Evolutionary conservation across 2,888 invertebrate species (phyloP).

Genomic region (Hirudinaria manillensis): DNA sequence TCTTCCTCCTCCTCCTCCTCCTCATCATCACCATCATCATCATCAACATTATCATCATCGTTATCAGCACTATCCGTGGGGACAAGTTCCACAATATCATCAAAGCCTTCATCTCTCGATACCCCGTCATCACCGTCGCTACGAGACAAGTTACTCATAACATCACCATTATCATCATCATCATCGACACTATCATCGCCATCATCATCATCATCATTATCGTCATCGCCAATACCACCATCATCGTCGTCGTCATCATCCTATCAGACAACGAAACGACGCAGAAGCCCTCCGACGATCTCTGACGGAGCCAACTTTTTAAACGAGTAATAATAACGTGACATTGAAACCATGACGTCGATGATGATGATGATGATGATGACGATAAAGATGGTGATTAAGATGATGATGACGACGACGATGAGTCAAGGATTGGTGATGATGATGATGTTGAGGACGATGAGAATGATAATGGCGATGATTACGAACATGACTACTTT

Average conservation of each 20-base stretch:
- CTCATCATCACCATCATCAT: no score
- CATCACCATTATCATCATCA: conserved; percentile 27
- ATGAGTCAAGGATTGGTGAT: background rate
- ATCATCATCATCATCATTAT: conserved; percentile 19
- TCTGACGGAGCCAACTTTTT: background rate
- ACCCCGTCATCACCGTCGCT: no score
- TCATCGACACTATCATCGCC: background rate
- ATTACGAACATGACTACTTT: background rate
- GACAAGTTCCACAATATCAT: background rate
- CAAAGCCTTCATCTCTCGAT: background rate
- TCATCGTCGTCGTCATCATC: conserved; percentile 10
- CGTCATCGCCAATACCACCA: background rate
- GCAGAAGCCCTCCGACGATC: background rate
- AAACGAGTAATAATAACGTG: background rate
- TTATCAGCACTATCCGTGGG: no score
- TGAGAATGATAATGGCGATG: background rate
- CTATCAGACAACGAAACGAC: background rate
- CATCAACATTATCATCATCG: no score
- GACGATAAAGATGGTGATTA: conserved; percentile 31
- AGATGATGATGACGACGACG: conserved; percentile 23
- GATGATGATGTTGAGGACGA: conserved; percentile 1
- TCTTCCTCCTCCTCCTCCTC: no score
- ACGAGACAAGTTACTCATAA: background rate
- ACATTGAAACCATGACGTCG: conserved; percentile 14
- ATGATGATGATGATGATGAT: conserved; percentile 32